Evolutionary conservation across 1,140 invertebrate genomes (phyloP).

Genomic region (Orussus abietinus): DNA sequence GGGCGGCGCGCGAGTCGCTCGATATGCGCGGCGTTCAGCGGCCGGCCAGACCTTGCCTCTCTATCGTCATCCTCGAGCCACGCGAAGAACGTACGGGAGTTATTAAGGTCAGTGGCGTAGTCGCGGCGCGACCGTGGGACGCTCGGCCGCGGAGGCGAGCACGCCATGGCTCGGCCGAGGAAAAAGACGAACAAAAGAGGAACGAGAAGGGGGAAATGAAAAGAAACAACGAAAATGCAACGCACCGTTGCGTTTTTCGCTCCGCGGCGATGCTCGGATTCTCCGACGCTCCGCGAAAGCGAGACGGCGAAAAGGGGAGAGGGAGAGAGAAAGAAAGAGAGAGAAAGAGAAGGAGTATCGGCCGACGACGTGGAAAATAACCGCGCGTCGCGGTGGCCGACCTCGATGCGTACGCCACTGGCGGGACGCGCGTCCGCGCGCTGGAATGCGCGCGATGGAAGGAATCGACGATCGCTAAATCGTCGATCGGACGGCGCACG

Average conservation of each 20-base stretch:
- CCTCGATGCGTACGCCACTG: too few species aligned
- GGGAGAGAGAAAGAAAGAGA: slow-evolving; percentile 5
- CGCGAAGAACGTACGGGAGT: slow-evolving; percentile 36
- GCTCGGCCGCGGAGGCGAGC: neutral
- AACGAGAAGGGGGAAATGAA: neutral
- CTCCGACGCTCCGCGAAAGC: too few species aligned
- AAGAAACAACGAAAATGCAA: neutral
- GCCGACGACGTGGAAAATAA: too few species aligned
- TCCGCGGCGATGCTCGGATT: too few species aligned
- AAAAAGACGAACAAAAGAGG: neutral
- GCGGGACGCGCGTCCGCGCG: too few species aligned
- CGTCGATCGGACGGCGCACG: too few species aligned
- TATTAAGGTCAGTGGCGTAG: slow-evolving; percentile 47
- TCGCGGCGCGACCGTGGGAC: slow-evolving; percentile 1
- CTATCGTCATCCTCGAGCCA: slow-evolving; percentile 40
- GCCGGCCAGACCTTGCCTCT: slow-evolving; percentile 34
- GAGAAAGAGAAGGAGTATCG: neutral
- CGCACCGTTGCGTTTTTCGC: too few species aligned
- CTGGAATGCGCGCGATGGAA: too few species aligned
- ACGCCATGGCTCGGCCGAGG: neutral
- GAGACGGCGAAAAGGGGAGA: slow-evolving; percentile 2
- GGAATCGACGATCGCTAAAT: too few species aligned
- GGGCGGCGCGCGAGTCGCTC: neutral
- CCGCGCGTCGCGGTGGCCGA: too few species aligned
- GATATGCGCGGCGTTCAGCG: neutral